Evolutionary conservation across 2,113 vertebrate genomes (phyloP).

Genomic region (Equus quagga): DNA sequence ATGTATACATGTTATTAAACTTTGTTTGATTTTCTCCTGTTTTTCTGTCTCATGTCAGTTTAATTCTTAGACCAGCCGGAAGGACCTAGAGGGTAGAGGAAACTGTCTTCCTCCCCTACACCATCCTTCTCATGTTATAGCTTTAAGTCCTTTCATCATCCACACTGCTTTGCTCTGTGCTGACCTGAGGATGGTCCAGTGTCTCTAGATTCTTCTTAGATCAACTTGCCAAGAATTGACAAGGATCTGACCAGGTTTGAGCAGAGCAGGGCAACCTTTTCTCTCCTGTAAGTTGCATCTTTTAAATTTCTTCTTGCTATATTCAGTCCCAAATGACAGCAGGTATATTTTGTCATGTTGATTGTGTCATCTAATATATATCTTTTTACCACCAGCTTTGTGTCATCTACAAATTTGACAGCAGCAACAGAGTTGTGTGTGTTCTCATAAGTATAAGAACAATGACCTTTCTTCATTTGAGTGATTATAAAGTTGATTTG

Average conservation of each 20-base stretch:
- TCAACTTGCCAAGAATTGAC: not conserved
- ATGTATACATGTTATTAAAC: too few species aligned
- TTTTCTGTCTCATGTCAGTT: too few species aligned
- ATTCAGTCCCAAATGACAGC: not conserved
- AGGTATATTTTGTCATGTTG: not conserved
- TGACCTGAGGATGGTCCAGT: not conserved
- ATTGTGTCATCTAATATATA: not conserved
- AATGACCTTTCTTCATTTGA: not conserved
- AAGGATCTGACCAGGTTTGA: not conserved
- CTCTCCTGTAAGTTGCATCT: not conserved
- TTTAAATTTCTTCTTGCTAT: not conserved
- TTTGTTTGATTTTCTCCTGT: too few species aligned
- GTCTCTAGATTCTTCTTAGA: not conserved
- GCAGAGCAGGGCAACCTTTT: not conserved
- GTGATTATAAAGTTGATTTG: constrained; percentile 20
- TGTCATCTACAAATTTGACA: not conserved
- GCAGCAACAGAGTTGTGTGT: not conserved
- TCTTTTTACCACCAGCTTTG: not conserved
- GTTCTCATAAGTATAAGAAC: not conserved
- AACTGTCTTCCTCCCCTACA: too few species aligned
- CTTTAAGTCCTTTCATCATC: not conserved
- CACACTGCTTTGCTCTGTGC: not conserved
- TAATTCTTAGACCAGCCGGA: too few species aligned
- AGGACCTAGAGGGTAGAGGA: too few species aligned
- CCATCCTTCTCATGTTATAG: not conserved